Percentiles rank a stretch among this genome's conserved stretches.
Conservation (phyloP, 1,140 invertebrate species). For the Drosophila biarmipes region DNA sequence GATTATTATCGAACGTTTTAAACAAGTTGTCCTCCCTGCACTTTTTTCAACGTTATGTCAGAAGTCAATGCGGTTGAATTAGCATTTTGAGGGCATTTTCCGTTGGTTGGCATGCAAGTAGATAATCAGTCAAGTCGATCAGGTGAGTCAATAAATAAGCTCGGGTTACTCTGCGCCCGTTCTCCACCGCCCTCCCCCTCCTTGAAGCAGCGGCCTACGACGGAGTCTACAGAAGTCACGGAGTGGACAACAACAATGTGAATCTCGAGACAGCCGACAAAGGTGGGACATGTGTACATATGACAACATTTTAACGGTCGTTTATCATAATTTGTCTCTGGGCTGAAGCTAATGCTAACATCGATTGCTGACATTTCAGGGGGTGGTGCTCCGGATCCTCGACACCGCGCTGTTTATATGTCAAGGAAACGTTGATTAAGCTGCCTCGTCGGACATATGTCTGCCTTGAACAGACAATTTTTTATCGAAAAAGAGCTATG, state of each 20-base stretch:
- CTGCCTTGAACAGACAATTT: neutral
- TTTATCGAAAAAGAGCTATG: neutral
- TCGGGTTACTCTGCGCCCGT: neutral
- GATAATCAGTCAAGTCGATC: slow-evolving; percentile 81
- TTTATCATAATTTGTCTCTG: slow-evolving; percentile 77
- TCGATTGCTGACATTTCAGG: slow-evolving; percentile 44
- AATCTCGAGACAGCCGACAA: slow-evolving; percentile 21
- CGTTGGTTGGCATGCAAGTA: slow-evolving; percentile 62
- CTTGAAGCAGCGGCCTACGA: neutral
- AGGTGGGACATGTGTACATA: slow-evolving; percentile 66
- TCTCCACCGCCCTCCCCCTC: too few species aligned
- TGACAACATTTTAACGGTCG: slow-evolving; percentile 76
- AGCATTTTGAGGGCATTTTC: slow-evolving; percentile 35
- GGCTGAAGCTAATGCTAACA: slow-evolving; percentile 57
- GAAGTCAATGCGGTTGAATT: slow-evolving; percentile 12
- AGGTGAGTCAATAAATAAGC: slow-evolving; percentile 81
- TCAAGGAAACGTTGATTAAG: slow-evolving; percentile 19
- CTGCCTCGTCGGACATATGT: slow-evolving; percentile 6
- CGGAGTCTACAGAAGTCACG: slow-evolving; percentile 19
- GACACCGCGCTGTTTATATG: slow-evolving; percentile 23
- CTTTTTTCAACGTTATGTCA: slow-evolving; percentile 22
- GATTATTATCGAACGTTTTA: neutral
- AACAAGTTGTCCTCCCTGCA: slow-evolving; percentile 10
- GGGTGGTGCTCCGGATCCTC: slow-evolving; percentile 11
- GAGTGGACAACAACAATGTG: slow-evolving; percentile 15